Percentiles rank a stretch among this genome's conserved stretches.
These are phyloP conservation scores for Melanocharis versteri DNA, from an alignment of 2,113 vertebrate species.

Conservation along the genomic window DNA sequence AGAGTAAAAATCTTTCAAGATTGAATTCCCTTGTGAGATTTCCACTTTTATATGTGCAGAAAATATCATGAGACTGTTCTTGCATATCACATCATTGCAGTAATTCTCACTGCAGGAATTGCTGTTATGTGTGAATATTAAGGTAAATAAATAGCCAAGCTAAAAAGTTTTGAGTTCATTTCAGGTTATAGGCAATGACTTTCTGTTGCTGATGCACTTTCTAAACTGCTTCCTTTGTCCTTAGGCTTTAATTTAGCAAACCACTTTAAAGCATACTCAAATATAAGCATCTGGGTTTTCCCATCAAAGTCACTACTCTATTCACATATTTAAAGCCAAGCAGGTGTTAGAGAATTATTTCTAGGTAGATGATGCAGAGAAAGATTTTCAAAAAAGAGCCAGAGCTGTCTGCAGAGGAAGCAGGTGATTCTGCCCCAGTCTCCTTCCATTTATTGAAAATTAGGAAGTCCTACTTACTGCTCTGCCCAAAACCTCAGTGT, in stretches of 20 bases:
- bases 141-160: slow-evolving; percentile 18
- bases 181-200: slow-evolving; percentile 8
- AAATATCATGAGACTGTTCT: slow-evolving; percentile 4
- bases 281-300: slow-evolving; percentile 33
- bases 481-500: background rate
- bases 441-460: background rate
- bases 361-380: background rate
- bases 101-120: slow-evolving; percentile 28
- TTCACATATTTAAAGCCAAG: slow-evolving; percentile 24
- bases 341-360: background rate
- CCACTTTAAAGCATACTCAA: background rate
- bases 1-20: slow-evolving; percentile 48
- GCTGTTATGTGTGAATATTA: slow-evolving; percentile 5
- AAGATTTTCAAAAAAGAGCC: background rate
- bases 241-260: slow-evolving; percentile 35
- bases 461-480: background rate
- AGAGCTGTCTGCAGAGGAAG: background rate
- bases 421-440: background rate
- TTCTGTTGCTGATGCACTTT: background rate
- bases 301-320: background rate
- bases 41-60: background rate
- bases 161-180: slow-evolving; percentile 25
- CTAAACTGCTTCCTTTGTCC: background rate
- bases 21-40: slow-evolving; percentile 58
- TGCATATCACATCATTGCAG: background rate